These are phyloP conservation scores for Pimephales promelas DNA, from an alignment of 2,113 vertebrate species.

Conservation along the genomic window DNA sequence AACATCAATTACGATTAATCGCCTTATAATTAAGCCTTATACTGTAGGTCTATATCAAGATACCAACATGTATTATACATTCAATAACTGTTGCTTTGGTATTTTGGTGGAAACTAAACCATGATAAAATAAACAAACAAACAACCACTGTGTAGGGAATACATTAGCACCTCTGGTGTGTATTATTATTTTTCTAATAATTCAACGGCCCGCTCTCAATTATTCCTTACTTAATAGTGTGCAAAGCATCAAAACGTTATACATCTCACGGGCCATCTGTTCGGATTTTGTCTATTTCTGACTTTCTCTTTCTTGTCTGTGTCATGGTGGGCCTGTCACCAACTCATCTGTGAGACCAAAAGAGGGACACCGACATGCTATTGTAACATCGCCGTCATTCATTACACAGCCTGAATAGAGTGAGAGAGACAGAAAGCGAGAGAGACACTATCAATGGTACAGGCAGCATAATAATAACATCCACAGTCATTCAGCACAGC, in stretches of 20 bases:
- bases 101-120: neutral
- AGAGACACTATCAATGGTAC: neutral
- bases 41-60: too few species aligned
- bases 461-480: conserved; percentile 31
- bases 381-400: conserved; percentile 81
- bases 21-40: too few species aligned
- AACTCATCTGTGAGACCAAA: conserved; percentile 74
- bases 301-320: conserved; percentile 29
- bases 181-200: neutral
- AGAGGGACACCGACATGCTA: conserved; percentile 78
- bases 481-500: conserved; percentile 7
- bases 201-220: too few species aligned
- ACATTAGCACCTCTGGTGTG: too few species aligned
- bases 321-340: conserved; percentile 76
- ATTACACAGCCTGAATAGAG: conserved; percentile 67
- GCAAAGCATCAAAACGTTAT: neutral
- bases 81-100: neutral
- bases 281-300: neutral
- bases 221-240: neutral
- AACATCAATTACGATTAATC: too few species aligned
- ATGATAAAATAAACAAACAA: too few species aligned
- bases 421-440: neutral
- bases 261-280: neutral
- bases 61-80: too few species aligned
- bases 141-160: too few species aligned